Evolutionary conservation across 2,888 invertebrate genomes (phyloP).

Genomic region (Hypomecis punctinalis): DNA sequence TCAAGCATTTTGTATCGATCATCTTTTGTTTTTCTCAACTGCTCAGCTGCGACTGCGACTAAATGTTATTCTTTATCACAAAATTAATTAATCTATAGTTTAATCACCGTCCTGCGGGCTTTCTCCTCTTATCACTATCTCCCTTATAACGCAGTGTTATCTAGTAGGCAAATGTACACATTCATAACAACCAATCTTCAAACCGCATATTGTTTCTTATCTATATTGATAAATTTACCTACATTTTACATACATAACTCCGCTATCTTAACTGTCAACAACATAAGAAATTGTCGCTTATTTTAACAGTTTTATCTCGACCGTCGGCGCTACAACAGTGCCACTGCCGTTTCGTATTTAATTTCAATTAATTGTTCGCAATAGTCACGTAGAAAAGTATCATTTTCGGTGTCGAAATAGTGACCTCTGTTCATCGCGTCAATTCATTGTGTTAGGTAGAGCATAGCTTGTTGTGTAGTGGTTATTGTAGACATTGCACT

Average conservation of each 20-base stretch:
- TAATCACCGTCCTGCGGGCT: constrained; percentile 19
- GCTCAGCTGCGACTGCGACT: no score
- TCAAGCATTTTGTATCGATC: no score
- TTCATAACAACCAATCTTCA: constrained; percentile 66
- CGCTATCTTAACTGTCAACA: constrained; percentile 72
- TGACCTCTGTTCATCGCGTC: constrained; percentile 26
- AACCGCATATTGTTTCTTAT: constrained; percentile 72
- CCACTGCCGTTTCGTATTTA: constrained; percentile 51
- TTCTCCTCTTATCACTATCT: constrained; percentile 43
- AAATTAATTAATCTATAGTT: background rate
- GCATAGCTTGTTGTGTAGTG: constrained; percentile 53
- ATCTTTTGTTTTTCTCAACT: background rate
- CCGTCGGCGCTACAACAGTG: constrained; percentile 60
- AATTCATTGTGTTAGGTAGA: constrained; percentile 29
- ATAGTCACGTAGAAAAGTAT: constrained; percentile 52
- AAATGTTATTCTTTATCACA: no score
- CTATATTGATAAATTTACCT: constrained; percentile 75
- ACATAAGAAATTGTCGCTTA: constrained; percentile 72
- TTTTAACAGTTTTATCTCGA: constrained; percentile 72
- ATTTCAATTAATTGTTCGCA: constrained; percentile 45
- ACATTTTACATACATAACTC: constrained; percentile 66
- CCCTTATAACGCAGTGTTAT: constrained; percentile 51
- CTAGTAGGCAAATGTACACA: constrained; percentile 56
- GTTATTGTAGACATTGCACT: constrained; percentile 65
- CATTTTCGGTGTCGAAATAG: constrained; percentile 36